phyloP scores from a whole-genome alignment of 2,888 invertebrate genomes.

The Itoplectis maculator region DNA sequence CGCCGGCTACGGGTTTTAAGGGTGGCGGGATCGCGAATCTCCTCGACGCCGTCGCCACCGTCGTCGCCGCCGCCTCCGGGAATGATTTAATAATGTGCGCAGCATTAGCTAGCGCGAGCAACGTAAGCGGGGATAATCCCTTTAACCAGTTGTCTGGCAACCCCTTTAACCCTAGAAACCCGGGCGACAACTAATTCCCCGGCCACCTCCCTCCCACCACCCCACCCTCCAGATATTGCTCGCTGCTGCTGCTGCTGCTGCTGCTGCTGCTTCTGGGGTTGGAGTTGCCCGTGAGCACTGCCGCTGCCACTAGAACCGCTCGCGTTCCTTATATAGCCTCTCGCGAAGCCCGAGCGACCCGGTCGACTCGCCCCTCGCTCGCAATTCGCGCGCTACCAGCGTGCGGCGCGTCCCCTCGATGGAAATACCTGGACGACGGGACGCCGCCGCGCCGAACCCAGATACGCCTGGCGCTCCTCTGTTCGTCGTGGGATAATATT shows the following conservation, averaged over 20 bases:
- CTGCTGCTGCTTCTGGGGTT: conserved; percentile 61
- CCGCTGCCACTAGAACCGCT: conserved; percentile 33
- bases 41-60: conserved; percentile 46
- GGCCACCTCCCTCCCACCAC: too few species aligned
- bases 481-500: background rate
- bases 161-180: conserved; percentile 80
- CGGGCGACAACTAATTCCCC: conserved; percentile 81
- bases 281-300: conserved; percentile 31
- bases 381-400: background rate
- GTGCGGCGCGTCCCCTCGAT: background rate
- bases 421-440: conserved; percentile 17
- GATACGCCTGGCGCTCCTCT: background rate
- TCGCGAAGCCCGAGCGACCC: background rate
- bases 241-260: conserved; percentile 59
- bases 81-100: conserved; percentile 82
- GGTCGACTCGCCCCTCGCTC: background rate
- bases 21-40: conserved; percentile 30
- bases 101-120: conserved; percentile 79
- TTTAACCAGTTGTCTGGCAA: conserved; percentile 83
- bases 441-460: background rate
- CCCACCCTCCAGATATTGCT: conserved; percentile 77
- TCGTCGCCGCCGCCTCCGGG: conserved; percentile 70
- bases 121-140: conserved; percentile 82
- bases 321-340: background rate
- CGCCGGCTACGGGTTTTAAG: conserved; percentile 53